Conservation (phyloP, 2,113 vertebrate genomes). For the Galeopterus variegatus region DNA sequence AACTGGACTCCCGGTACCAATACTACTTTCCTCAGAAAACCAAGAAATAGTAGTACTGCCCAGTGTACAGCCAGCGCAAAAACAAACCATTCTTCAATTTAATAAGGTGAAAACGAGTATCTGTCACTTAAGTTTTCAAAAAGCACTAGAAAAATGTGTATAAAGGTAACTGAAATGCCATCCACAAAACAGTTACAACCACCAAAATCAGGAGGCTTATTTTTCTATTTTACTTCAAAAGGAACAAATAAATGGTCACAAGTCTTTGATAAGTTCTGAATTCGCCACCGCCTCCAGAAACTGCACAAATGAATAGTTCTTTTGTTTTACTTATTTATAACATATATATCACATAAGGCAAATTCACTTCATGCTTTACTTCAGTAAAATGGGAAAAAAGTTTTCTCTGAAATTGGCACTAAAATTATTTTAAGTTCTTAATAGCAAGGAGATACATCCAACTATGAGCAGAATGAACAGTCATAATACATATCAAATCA, state of each 20-base stretch:
- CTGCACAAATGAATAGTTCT: conserved; percentile 66
- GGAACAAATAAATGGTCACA: conserved; percentile 68
- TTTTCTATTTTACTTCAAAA: conserved; percentile 82
- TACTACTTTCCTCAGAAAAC: neutral
- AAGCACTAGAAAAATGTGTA: conserved; percentile 46
- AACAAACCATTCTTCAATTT: neutral
- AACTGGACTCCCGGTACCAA: neutral
- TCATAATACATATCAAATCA: conserved; percentile 76
- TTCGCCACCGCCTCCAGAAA: conserved; percentile 72
- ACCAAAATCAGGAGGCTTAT: conserved; percentile 71
- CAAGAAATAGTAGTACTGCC: neutral
- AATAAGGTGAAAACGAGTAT: neutral
- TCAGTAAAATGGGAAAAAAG: conserved; percentile 72
- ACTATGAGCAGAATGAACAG: conserved; percentile 82
- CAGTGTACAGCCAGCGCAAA: conserved; percentile 20
- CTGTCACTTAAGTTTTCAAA: neutral
- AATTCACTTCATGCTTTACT: conserved; percentile 82
- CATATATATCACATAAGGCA: conserved; percentile 78
- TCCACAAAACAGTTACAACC: conserved; percentile 68
- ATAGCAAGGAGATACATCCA: conserved; percentile 78
- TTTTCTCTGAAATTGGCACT: conserved; percentile 76
- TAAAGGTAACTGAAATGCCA: conserved; percentile 53
- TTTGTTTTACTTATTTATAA: conserved; percentile 77
- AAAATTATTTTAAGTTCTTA: conserved; percentile 78
- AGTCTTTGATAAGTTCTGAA: conserved; percentile 69